Percentiles rank a stretch among this genome's conserved stretches.
Evolutionary conservation across 2,113 vertebrate genomes (phyloP).

Genomic region (Lamprologus sp.): DNA sequence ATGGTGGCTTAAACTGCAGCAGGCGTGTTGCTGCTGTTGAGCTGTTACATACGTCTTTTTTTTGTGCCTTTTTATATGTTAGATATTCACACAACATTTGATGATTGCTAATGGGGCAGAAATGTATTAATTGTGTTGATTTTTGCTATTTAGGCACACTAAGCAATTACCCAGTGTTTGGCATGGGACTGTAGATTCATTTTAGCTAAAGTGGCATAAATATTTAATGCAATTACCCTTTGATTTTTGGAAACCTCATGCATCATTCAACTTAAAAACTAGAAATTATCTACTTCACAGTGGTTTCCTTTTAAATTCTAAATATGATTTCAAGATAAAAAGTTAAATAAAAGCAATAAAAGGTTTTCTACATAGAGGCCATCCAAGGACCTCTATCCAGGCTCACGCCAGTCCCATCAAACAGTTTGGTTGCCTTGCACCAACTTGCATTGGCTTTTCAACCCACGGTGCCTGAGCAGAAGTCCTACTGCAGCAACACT

Average conservation of each 20-base stretch:
- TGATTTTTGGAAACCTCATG: not conserved
- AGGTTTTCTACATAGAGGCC: not conserved
- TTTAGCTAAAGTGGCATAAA: not conserved
- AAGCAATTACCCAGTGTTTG: fast-evolving
- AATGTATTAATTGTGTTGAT: not conserved
- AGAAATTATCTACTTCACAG: not conserved
- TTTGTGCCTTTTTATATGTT: not conserved
- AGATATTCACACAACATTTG: not conserved
- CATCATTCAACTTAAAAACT: not conserved
- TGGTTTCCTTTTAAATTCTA: not conserved
- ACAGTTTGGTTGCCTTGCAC: not conserved
- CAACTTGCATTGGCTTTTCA: not conserved
- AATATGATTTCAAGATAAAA: not conserved
- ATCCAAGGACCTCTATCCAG: not conserved
- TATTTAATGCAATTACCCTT: not conserved
- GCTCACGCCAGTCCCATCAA: not conserved
- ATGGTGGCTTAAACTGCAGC: not conserved
- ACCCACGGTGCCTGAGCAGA: not conserved
- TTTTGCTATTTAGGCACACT: not conserved
- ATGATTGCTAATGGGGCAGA: not conserved
- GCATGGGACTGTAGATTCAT: not conserved
- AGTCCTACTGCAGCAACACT: not conserved
- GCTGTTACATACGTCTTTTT: not conserved
- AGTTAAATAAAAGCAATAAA: not conserved
- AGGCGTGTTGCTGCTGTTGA: not conserved